Conservation (phyloP, 1,140 invertebrate genomes). For the Pissodes strobi region DNA sequence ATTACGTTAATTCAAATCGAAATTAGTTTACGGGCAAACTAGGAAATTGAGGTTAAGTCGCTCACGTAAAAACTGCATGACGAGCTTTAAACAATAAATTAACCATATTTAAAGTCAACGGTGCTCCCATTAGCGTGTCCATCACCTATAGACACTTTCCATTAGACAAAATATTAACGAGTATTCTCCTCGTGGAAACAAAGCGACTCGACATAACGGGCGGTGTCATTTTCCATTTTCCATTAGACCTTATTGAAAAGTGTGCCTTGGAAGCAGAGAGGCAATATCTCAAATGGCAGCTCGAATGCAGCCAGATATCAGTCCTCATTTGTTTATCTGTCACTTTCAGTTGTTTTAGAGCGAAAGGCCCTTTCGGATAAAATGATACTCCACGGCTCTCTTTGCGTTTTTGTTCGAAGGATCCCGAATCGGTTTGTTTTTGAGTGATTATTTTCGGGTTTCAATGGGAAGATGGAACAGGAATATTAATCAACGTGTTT, state of each 20-base stretch:
- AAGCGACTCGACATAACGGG: conserved; percentile 2
- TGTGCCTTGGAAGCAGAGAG: conserved; percentile 41
- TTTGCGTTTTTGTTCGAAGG: conserved; percentile 36
- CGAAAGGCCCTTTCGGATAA: conserved; percentile 23
- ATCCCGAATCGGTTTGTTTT: conserved; percentile 26
- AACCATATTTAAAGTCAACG: too few species aligned
- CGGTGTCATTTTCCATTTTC: conserved; percentile 43
- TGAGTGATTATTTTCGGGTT: conserved; percentile 31
- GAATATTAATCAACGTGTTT: conserved; percentile 33
- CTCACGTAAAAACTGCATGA: too few species aligned
- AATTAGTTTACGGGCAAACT: too few species aligned
- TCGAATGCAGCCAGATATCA: conserved; percentile 52
- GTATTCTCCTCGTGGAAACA: conserved; percentile 6
- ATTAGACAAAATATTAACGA: conserved; percentile 5
- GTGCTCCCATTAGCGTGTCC: too few species aligned
- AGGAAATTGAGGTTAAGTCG: too few species aligned
- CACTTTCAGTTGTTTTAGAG: conserved; percentile 50
- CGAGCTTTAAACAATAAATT: too few species aligned
- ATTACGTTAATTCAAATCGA: too few species aligned
- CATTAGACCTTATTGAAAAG: conserved; percentile 56
- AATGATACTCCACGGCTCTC: conserved; percentile 34
- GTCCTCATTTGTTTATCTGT: conserved; percentile 54
- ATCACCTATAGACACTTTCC: not conserved
- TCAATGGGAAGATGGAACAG: conserved; percentile 23
- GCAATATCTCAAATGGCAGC: conserved; percentile 52